These are phyloP conservation scores for Halcyon senegalensis DNA, from an alignment of 2,113 vertebrate species.

Conservation along the genomic window DNA sequence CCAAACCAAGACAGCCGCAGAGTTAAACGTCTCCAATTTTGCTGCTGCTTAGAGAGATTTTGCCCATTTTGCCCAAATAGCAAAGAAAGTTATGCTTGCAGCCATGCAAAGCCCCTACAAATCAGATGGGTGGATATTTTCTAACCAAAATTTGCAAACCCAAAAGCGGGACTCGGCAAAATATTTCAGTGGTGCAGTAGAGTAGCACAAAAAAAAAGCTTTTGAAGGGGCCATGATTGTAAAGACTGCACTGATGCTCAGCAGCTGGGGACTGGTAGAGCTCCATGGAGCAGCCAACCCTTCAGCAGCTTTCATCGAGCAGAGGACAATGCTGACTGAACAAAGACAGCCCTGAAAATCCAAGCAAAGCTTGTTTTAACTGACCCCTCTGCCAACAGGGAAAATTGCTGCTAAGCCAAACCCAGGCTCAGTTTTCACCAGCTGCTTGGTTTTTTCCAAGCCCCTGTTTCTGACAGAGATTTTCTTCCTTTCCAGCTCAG, in stretches of 20 bases:
- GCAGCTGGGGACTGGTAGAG: background rate
- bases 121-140: background rate
- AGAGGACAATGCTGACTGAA: background rate
- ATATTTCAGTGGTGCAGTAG: background rate
- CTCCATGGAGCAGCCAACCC: fast-evolving
- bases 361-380: background rate
- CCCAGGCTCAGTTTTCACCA: background rate
- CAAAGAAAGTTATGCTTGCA: background rate
- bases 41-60: background rate
- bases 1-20: background rate
- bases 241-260: background rate
- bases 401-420: background rate
- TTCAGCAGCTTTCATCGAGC: background rate
- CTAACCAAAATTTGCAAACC: background rate
- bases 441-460: background rate
- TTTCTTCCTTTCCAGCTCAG: background rate
- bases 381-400: background rate
- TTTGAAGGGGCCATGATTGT: background rate
- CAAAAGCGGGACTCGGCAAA: background rate
- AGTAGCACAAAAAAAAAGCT: background rate
- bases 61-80: background rate
- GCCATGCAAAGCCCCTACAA: background rate
- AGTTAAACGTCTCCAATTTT: background rate
- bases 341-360: background rate
- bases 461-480: background rate